Evolutionary conservation across 2,888 invertebrate species (phyloP).

Genomic region (Drosophila rubida): DNA sequence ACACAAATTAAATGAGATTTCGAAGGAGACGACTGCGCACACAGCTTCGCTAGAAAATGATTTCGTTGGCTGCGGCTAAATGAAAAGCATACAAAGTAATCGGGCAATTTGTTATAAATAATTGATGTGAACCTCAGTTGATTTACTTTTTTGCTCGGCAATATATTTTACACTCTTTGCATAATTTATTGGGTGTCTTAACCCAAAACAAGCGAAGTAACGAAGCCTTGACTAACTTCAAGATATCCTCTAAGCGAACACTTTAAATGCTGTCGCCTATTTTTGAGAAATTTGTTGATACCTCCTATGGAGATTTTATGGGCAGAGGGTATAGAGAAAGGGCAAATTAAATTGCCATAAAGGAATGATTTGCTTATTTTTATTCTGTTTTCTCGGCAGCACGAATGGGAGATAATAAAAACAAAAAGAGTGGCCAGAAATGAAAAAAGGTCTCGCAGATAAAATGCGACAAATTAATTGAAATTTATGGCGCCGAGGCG

Average conservation of each 20-base stretch:
- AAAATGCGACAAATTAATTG: conserved; percentile 75
- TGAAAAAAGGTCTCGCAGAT: conserved; percentile 50
- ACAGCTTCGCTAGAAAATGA: conserved; percentile 39
- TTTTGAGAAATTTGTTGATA: background rate
- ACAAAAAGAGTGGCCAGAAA: conserved; percentile 31
- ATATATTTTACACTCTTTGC: conserved; percentile 38
- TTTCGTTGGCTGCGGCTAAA: conserved; percentile 23
- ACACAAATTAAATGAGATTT: conserved; percentile 58
- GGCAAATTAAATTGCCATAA: conserved; percentile 71
- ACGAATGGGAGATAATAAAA: conserved; percentile 41
- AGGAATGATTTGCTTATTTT: conserved; percentile 68
- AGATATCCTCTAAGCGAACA: background rate
- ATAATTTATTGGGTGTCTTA: conserved; percentile 56
- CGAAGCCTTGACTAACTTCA: background rate
- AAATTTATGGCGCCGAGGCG: conserved; percentile 67
- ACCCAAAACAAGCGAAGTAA: background rate
- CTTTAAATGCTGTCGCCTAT: background rate
- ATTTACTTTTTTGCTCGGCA: conserved; percentile 28
- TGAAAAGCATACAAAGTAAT: conserved; percentile 44
- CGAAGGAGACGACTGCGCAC: background rate
- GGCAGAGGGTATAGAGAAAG: conserved; percentile 34
- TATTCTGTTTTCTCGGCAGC: conserved; percentile 9
- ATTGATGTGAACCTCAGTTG: conserved; percentile 48
- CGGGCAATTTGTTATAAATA: conserved; percentile 62
- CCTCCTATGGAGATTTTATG: background rate